Conservation (phyloP, 2,888 invertebrate species). For the Mystacides longicornis region DNA sequence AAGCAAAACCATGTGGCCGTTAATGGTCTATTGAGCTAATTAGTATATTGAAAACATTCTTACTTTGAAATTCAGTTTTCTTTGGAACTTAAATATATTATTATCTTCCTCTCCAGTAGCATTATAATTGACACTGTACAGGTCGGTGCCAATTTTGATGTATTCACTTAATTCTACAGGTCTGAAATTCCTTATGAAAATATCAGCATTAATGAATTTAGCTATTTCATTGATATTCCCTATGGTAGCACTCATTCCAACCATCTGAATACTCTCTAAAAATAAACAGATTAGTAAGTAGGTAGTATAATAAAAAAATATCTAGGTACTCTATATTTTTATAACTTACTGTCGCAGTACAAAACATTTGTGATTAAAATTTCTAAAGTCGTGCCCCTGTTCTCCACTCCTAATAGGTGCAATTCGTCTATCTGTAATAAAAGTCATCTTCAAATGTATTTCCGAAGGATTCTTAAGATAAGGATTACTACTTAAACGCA, state of each 20-base stretch:
- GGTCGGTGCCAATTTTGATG: constrained; percentile 61
- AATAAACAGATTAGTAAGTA: neutral
- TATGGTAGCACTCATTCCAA: constrained; percentile 97
- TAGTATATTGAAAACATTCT: constrained; percentile 28
- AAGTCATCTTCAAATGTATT: too few species aligned
- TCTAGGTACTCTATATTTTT: neutral
- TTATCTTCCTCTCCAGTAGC: constrained; percentile 42
- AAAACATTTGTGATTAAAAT: constrained; percentile 73
- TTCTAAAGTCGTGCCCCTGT: constrained; percentile 81
- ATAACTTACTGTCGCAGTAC: constrained; percentile 54
- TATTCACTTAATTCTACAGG: constrained; percentile 81
- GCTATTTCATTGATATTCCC: constrained; percentile 81
- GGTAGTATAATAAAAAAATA: neutral
- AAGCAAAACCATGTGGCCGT: too few species aligned
- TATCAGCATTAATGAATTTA: constrained; percentile 70
- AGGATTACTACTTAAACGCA: too few species aligned
- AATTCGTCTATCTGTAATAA: constrained; percentile 69
- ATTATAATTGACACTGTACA: constrained; percentile 49
- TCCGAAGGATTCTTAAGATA: too few species aligned
- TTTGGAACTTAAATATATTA: constrained; percentile 42
- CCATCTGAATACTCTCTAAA: constrained; percentile 68
- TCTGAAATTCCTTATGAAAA: constrained; percentile 79
- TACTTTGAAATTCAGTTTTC: constrained; percentile 47
- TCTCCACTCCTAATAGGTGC: constrained; percentile 85
- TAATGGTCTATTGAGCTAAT: too few species aligned